These are phyloP conservation scores for Ataeniobius toweri DNA, from an alignment of 2,797 vertebrate genomes.

Conservation along the genomic window DNA sequence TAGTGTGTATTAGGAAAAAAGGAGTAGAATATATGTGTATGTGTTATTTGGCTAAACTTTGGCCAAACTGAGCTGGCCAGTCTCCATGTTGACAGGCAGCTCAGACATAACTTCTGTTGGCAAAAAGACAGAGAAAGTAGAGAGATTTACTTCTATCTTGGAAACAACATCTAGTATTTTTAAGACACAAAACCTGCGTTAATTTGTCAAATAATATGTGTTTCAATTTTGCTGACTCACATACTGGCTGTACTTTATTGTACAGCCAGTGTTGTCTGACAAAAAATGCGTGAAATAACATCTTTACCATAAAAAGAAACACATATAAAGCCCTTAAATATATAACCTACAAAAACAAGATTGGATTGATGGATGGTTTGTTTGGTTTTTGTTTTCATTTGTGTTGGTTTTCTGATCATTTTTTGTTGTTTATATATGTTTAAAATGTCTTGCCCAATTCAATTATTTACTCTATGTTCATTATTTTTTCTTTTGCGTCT, in stretches of 20 bases:
- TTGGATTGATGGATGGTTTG: too few species aligned
- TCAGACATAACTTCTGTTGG: slow-evolving; percentile 13
- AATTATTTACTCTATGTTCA: too few species aligned
- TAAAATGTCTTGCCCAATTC: too few species aligned
- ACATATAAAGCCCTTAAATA: neutral
- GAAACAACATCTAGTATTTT: neutral
- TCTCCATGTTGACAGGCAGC: slow-evolving; percentile 16
- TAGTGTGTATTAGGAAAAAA: neutral
- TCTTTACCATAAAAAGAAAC: neutral
- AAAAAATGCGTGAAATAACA: neutral
- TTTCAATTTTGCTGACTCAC: neutral
- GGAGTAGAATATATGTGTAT: neutral
- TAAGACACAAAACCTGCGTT: neutral
- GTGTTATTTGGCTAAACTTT: neutral
- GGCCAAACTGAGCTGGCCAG: slow-evolving; percentile 15
- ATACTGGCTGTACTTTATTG: neutral
- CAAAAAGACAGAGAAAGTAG: neutral
- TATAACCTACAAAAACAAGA: too few species aligned
- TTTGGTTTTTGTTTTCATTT: neutral
- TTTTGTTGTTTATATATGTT: neutral
- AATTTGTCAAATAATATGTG: neutral
- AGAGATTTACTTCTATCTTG: neutral
- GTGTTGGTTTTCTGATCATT: neutral
- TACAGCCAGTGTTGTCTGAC: too few species aligned
- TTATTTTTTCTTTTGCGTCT: neutral